Evolutionary conservation across 2,113 vertebrate species (phyloP), one percentile per base, ranked within the genome.

Genomic region (Cynoglossus semilaevis): DNA sequence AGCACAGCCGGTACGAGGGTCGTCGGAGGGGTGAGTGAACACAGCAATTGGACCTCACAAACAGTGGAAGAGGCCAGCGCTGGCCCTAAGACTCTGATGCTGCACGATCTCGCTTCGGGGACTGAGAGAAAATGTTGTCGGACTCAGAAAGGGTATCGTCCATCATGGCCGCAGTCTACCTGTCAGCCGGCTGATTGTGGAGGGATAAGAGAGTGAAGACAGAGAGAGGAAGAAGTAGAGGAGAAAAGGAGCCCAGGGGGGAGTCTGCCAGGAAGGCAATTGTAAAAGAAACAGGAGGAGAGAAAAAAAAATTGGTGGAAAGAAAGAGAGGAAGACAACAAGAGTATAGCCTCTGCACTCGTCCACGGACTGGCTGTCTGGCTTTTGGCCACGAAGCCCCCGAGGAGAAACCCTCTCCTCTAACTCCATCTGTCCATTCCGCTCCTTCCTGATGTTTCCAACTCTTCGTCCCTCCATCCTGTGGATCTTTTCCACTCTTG

Each of bases 71-170:
- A 80, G 75, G 85, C 85, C 82, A 76, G 70, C 58, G 22, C 64
- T 36, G 36, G 72, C 70, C 79, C 63, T 29, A 29, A 2, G 37
- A 56, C 63, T 72, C 78, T 85, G 78, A 87, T 80, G 75, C 72
- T 70, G 81, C 69, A 79, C 62, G 78, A 86, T 83, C 77, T 70
- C 61, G 80, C 88, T 87, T 87, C 83, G 74, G 87, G 87, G 83
- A 85, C 79, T 58, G 88, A 90, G 88, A 89, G 88, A 92, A 91
- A 92, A 91, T 91, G 88, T 91, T 90, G 89, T 91, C 87, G 79
- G 87, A 90, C 87, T 90, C 63, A 15, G 84, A 88, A 85, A 88
- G 87, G 80, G 88, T 79, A 86, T 88, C 85, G 87, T 89, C 83
- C 84, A 89, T 89, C 88, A 90, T 77, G 70, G 79, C 83, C 78